Evolutionary conservation across 2,113 vertebrate species (phyloP).

Genomic region (Epinephelus lanceolatus): DNA sequence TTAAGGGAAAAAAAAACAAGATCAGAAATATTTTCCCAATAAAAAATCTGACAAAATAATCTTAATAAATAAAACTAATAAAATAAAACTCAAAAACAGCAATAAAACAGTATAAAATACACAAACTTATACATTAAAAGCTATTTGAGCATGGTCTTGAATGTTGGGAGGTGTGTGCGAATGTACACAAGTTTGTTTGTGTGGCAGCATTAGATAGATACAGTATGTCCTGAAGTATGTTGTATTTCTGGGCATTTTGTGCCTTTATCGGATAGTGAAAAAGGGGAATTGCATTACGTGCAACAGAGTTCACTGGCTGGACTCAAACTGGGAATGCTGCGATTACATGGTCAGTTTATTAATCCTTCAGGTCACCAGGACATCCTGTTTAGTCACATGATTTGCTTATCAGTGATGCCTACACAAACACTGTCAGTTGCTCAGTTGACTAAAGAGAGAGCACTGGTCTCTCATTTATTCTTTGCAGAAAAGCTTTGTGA

Average conservation of each 20-base stretch:
- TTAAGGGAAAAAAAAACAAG: too few species aligned
- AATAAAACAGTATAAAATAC: too few species aligned
- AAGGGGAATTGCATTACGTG: background rate
- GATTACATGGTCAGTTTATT: background rate
- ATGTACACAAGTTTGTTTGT: background rate
- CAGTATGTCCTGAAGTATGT: too few species aligned
- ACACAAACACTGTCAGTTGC: background rate
- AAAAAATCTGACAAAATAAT: too few species aligned
- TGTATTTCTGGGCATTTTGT: background rate
- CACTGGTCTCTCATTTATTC: background rate
- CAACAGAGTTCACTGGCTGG: background rate
- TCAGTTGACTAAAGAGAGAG: background rate
- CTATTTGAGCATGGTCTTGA: too few species aligned
- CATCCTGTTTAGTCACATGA: background rate
- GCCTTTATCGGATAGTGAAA: background rate
- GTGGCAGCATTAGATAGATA: background rate
- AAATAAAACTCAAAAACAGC: too few species aligned
- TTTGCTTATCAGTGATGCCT: too few species aligned
- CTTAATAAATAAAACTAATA: too few species aligned
- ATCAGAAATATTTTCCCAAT: too few species aligned
- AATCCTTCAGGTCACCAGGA: background rate
- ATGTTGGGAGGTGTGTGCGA: too few species aligned
- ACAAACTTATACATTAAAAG: too few species aligned
- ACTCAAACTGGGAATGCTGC: background rate
- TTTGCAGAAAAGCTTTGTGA: background rate